Conservation (phyloP, 2,888 invertebrate genomes). For the Aphrophora alni region DNA sequence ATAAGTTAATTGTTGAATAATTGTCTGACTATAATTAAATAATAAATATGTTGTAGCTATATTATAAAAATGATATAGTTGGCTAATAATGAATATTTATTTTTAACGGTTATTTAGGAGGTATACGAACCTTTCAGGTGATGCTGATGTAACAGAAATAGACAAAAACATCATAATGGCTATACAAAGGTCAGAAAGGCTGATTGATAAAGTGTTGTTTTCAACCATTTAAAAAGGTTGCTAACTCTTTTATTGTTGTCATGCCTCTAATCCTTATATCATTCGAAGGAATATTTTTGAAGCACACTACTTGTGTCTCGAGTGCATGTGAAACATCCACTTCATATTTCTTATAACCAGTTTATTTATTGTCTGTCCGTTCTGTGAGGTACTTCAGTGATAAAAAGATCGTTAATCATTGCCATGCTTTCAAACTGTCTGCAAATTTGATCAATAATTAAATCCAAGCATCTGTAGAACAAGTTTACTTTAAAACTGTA, state of each 20-base stretch:
- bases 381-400: slow-evolving; percentile 18
- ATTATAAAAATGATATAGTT: too few species aligned
- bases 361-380: slow-evolving; percentile 9
- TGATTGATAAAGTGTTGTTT: slow-evolving; percentile 12
- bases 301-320: not conserved
- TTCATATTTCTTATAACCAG: slow-evolving; percentile 14
- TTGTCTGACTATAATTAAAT: too few species aligned
- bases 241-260: not conserved
- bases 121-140: slow-evolving; percentile 18
- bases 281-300: slow-evolving; percentile 3
- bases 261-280: not conserved
- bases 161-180: slow-evolving; percentile 17
- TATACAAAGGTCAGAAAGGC: slow-evolving; percentile 11
- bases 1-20: too few species aligned
- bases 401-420: slow-evolving; percentile 12
- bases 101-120: too few species aligned
- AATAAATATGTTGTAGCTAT: too few species aligned
- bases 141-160: slow-evolving; percentile 1
- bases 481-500: not conserved
- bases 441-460: not conserved
- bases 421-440: slow-evolving; percentile 11
- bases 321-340: not conserved
- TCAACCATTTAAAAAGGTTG: not conserved
- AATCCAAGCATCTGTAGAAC: slow-evolving; percentile 10
- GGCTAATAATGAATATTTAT: too few species aligned